These are phyloP conservation scores for Anisognathus igniventris DNA, from an alignment of 2,797 vertebrate genomes.

Conservation along the genomic window DNA sequence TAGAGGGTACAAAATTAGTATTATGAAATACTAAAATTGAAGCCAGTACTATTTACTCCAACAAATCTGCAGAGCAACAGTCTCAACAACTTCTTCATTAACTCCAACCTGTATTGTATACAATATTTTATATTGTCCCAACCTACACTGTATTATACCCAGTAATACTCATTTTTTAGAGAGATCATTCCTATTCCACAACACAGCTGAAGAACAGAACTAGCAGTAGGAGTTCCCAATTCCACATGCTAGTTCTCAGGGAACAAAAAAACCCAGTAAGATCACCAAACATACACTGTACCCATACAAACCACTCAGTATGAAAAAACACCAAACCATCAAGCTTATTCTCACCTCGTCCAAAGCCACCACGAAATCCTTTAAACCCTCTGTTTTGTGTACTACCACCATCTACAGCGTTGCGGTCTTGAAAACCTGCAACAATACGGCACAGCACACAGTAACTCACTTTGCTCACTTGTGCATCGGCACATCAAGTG, in stretches of 20 bases:
- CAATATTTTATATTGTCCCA: too few relatives aligned
- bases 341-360: constrained; percentile 4
- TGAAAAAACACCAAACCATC: not conserved
- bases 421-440: constrained; percentile 54
- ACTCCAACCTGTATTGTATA: not conserved
- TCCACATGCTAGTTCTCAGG: not conserved
- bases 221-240: too few relatives aligned
- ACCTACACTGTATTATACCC: not conserved
- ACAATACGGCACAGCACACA: not conserved
- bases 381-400: constrained; percentile 8
- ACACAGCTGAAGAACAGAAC: not conserved
- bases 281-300: too few relatives aligned
- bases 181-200: not conserved
- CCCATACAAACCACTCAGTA: not conserved
- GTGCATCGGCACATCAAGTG: not conserved
- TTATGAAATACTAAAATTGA: not conserved
- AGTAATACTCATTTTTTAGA: not conserved
- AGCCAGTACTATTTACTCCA: not conserved
- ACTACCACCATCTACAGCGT: not conserved
- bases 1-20: not conserved
- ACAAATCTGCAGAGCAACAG: not conserved
- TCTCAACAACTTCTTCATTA: not conserved
- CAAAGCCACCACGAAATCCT: constrained; percentile 36
- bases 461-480: not conserved
- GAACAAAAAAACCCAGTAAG: not conserved